Evolutionary conservation across 2,888 invertebrate species (phyloP).

Genomic region (Phytoseiulus persimilis): DNA sequence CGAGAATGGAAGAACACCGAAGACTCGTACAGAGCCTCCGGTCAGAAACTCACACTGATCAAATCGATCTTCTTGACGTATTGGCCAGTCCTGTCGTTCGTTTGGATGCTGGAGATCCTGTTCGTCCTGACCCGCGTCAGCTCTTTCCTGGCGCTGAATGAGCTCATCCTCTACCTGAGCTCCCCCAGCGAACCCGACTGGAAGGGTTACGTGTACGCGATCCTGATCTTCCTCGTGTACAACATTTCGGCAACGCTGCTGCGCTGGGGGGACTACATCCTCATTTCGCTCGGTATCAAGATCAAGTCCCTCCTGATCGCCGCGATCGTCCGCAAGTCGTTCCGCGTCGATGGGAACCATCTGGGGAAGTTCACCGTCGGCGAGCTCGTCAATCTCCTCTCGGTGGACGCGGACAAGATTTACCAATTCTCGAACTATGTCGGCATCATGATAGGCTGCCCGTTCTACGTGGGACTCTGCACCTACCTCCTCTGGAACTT

Average conservation of each 20-base stretch:
- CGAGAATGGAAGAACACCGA: neutral
- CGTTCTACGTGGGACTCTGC: slow-evolving; percentile 40
- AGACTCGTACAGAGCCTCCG: neutral
- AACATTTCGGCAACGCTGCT: slow-evolving; percentile 44
- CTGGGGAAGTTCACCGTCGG: slow-evolving; percentile 44
- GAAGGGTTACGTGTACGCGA: slow-evolving; percentile 52
- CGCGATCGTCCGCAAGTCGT: slow-evolving; percentile 44
- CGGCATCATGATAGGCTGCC: slow-evolving; percentile 40
- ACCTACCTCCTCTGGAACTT: slow-evolving; percentile 41
- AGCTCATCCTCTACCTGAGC: slow-evolving; percentile 36
- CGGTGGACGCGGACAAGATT: slow-evolving; percentile 45
- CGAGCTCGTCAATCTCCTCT: slow-evolving; percentile 45
- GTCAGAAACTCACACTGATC: neutral
- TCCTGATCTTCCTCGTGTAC: slow-evolving; percentile 50
- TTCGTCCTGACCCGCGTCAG: neutral
- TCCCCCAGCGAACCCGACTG: slow-evolving; percentile 47
- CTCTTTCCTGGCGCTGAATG: slow-evolving; percentile 21
- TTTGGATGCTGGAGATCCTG: neutral
- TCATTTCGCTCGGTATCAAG: slow-evolving; percentile 42
- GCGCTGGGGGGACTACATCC: slow-evolving; percentile 41
- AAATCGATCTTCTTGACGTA: slow-evolving; percentile 13
- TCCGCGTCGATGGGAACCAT: slow-evolving; percentile 41
- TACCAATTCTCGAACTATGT: slow-evolving; percentile 42
- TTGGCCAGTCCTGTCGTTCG: neutral
- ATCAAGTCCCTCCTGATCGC: slow-evolving; percentile 43